Conservation (phyloP, 2,888 invertebrate genomes). For the Mactromeris polynyma region DNA sequence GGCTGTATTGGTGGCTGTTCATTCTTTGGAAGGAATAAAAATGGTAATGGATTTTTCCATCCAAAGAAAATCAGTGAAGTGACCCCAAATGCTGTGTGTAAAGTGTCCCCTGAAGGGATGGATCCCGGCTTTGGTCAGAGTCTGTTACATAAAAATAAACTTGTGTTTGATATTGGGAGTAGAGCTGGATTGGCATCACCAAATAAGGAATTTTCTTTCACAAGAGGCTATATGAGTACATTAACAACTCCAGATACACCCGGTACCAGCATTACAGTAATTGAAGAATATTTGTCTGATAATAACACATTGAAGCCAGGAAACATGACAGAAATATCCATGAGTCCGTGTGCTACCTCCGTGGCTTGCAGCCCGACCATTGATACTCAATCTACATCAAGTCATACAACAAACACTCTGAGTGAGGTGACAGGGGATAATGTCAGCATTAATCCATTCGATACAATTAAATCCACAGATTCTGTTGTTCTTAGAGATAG, state of each 20-base stretch:
- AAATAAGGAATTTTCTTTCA: constrained; percentile 79
- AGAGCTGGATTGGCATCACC: constrained; percentile 90
- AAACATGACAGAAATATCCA: constrained; percentile 20
- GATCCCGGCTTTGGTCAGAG: constrained; percentile 98
- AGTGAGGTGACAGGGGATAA: constrained; percentile 48
- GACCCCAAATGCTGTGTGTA: constrained; percentile 79
- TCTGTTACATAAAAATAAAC: constrained; percentile 94
- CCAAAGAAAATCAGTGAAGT: constrained; percentile 88
- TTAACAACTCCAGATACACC: constrained; percentile 81
- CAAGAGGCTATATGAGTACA: constrained; percentile 84
- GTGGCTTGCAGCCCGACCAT: constrained; percentile 49
- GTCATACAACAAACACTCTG: constrained; percentile 57
- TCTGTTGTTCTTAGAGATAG: constrained; percentile 46
- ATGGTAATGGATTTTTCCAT: constrained; percentile 95
- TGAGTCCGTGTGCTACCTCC: not conserved
- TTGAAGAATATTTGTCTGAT: constrained; percentile 53
- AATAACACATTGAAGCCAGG: constrained; percentile 22
- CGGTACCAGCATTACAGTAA: constrained; percentile 72
- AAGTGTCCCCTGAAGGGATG: constrained; percentile 81
- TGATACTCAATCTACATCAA: constrained; percentile 67
- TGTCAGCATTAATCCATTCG: constrained; percentile 68
- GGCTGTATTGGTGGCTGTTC: constrained; percentile 98
- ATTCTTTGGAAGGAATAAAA: constrained; percentile 97
- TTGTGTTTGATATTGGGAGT: constrained; percentile 96
- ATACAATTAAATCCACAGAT: constrained; percentile 53